A percentile compares a stretch with the other conserved stretches of the same genome.
phyloP scores from a whole-genome alignment of 1,140 invertebrate species.

The Antheraea pernyi region DNA sequence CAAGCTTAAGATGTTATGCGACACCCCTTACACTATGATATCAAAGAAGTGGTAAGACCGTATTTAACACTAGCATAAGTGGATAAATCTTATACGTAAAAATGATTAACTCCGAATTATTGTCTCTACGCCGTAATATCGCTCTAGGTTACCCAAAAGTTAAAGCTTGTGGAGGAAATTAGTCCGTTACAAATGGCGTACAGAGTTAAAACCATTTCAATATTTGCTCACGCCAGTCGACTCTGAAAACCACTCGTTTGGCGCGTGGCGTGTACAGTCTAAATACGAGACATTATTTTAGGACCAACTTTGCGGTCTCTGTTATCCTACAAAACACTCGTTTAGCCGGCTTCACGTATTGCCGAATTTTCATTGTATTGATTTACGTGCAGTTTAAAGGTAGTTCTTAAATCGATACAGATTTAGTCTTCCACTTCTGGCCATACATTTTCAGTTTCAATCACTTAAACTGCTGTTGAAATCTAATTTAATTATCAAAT shows the following conservation, averaged over 20 bases:
- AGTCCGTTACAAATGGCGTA: neutral
- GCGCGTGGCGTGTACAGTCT: neutral
- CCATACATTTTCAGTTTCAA: no score
- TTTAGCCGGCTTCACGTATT: neutral
- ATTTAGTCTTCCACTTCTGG: neutral
- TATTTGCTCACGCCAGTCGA: neutral
- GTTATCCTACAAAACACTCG: conserved; percentile 13
- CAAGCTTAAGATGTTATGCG: no score
- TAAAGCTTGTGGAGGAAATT: neutral
- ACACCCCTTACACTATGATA: neutral
- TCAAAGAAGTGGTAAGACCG: no score
- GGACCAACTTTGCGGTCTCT: neutral
- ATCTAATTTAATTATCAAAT: no score
- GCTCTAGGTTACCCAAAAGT: no score
- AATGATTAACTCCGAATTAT: no score
- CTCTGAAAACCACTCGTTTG: neutral
- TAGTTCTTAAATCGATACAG: neutral
- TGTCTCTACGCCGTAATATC: no score
- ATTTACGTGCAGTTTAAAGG: neutral
- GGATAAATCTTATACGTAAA: no score
- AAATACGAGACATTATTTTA: conserved; percentile 8
- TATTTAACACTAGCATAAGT: no score
- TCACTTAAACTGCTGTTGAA: no score
- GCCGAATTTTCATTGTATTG: neutral
- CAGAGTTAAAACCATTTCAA: neutral